Evolutionary conservation across 2,797 vertebrate species (phyloP), one percentile per base, ranked within the genome.

Genomic region (Rhinichthys osculus): DNA sequence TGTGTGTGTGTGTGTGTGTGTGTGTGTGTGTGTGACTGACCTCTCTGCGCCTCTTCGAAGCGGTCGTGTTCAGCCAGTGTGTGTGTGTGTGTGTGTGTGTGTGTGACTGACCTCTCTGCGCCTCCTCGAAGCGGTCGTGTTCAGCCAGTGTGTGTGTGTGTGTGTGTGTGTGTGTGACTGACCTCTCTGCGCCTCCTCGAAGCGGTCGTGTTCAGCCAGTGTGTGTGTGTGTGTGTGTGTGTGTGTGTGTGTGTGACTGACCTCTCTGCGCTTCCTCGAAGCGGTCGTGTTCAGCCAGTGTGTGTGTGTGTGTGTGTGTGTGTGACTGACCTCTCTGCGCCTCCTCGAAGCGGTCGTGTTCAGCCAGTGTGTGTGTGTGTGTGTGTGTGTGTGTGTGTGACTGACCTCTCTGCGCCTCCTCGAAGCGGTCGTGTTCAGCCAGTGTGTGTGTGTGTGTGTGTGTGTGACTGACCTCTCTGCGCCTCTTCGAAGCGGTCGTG

Each of bases 231-330:
- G n/a, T n/a, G n/a, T n/a, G n/a, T n/a, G n/a, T n/a, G n/a, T n/a
- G n/a, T n/a, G n/a, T n/a, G 44, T 47, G 13, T 71, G 69, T 47
- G 50, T 47, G 35, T 33, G 54, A 86, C 95, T 92, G 92, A 98
- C 97, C 98, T 96, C 97, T 98, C 47, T 99, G 98, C 0, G 98
- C 98, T 92, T 99, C 98, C 88, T 99, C 98, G 86, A 99, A 99
- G 78, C 94, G 96, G 90, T 99, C 97, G 0, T 97, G 97, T 93
- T 99, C 98, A 74, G 98, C 98, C 79, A 99, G 88, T n/a, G n/a
- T n/a, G n/a, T n/a, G n/a, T n/a, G n/a, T n/a, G n/a, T n/a, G n/a
- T n/a, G n/a, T n/a, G 44, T 47, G 13, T 71, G 69, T 47, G 50
- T 47, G 35, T 33, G 54, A 86, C 95, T 92, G 92, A 98, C 97